Conservation (phyloP, 2,113 vertebrate genomes). For the Chloropsis cyanopogon region DNA sequence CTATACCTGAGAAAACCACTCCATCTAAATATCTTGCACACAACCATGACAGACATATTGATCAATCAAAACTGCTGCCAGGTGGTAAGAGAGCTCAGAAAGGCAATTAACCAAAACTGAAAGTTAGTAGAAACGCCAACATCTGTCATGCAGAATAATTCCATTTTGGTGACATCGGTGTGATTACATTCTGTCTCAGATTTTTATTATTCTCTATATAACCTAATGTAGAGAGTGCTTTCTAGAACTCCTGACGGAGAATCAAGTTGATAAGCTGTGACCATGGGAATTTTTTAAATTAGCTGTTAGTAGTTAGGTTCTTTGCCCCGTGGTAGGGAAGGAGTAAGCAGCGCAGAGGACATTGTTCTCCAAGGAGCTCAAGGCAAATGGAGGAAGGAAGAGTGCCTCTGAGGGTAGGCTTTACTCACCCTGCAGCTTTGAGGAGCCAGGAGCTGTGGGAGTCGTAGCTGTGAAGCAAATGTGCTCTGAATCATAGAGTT, state of each 20-base stretch:
- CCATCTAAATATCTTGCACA: background rate
- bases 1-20: background rate
- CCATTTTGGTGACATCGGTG: background rate
- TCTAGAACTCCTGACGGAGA: background rate
- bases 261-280: background rate
- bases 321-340: background rate
- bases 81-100: background rate
- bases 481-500: slow-evolving; percentile 27
- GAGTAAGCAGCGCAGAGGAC: background rate
- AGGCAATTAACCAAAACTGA: background rate
- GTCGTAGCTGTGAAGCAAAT: slow-evolving; percentile 59
- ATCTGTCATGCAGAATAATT: background rate
- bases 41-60: background rate
- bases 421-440: slow-evolving; percentile 60
- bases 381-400: background rate
- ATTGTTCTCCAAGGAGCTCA: background rate
- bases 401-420: background rate
- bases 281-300: background rate
- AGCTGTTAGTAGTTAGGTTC: background rate
- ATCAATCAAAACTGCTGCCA: background rate
- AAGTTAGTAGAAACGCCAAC: background rate
- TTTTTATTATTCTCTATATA: background rate
- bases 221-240: background rate
- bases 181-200: background rate
- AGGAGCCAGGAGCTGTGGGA: slow-evolving; percentile 70